These are phyloP conservation scores for Hapalemur alaotrensis DNA, from an alignment of 2,797 vertebrate genomes.

Conservation along the genomic window DNA sequence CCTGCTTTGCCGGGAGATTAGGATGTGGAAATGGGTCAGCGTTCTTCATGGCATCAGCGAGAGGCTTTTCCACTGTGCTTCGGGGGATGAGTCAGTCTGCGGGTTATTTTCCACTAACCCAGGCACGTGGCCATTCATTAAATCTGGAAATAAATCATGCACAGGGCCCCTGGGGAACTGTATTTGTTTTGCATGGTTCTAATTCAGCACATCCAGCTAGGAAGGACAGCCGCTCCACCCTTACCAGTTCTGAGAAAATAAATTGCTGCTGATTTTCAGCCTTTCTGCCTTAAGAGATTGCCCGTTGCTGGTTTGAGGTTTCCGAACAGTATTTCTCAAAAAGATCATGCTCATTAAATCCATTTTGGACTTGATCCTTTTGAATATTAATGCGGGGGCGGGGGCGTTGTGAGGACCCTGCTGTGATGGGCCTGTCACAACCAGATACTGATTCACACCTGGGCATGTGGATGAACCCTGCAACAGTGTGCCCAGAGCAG, in stretches of 20 bases:
- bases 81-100: not conserved
- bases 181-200: conserved; percentile 57
- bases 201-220: conserved; percentile 48
- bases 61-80: not conserved
- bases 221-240: not conserved
- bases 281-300: conserved; percentile 47
- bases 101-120: conserved; percentile 68
- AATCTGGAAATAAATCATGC: conserved; percentile 59
- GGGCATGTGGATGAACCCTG: no score
- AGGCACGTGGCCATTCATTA: conserved; percentile 61
- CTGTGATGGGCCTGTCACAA: not conserved
- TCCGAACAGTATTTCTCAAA: not conserved
- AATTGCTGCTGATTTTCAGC: conserved; percentile 48
- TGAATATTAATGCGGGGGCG: not conserved
- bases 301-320: conserved; percentile 19
- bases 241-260: conserved; percentile 40
- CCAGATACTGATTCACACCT: not conserved
- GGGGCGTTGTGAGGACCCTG: not conserved
- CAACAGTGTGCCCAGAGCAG: not conserved
- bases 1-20: not conserved
- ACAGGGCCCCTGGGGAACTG: conserved; percentile 32
- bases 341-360: conserved; percentile 22
- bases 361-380: conserved; percentile 38
- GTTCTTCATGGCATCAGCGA: not conserved
- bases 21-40: not conserved